Conservation (phyloP, 1,140 invertebrate genomes). For the Lerema accius region DNA sequence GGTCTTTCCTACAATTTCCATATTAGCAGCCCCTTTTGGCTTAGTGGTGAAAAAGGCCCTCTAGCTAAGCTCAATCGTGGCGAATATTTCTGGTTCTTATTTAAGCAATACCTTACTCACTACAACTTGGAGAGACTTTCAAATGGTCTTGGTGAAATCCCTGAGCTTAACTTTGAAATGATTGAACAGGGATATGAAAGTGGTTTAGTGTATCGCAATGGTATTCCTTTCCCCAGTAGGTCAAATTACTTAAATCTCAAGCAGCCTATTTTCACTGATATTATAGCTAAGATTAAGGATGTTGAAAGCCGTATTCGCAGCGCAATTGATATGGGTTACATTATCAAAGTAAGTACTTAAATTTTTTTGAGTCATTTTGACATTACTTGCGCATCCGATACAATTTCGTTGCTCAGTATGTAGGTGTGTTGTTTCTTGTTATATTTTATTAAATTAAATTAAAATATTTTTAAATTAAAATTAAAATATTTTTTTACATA, state of each 20-base stretch:
- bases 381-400: too few species aligned
- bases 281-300: constrained; percentile 81
- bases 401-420: too few species aligned
- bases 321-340: constrained; percentile 85
- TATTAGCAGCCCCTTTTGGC: constrained; percentile 85
- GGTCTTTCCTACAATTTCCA: constrained; percentile 87
- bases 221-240: constrained; percentile 85
- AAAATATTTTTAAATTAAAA: too few species aligned
- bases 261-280: constrained; percentile 53
- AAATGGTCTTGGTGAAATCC: constrained; percentile 85
- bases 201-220: constrained; percentile 86
- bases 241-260: constrained; percentile 73
- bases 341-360: constrained; percentile 74
- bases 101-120: constrained; percentile 85
- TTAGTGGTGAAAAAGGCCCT: constrained; percentile 78
- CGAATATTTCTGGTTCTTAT: constrained; percentile 84
- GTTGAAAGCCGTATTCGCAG: constrained; percentile 85
- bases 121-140: constrained; percentile 88
- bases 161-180: constrained; percentile 82
- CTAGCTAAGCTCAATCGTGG: constrained; percentile 83
- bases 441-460: too few species aligned
- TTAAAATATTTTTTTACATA: too few species aligned
- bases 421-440: too few species aligned
- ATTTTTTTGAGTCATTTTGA: too few species aligned
- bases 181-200: constrained; percentile 86